Base-by-base conservation (phyloP, 2,797 vertebrate species). In the Lophius americanus region DNA sequence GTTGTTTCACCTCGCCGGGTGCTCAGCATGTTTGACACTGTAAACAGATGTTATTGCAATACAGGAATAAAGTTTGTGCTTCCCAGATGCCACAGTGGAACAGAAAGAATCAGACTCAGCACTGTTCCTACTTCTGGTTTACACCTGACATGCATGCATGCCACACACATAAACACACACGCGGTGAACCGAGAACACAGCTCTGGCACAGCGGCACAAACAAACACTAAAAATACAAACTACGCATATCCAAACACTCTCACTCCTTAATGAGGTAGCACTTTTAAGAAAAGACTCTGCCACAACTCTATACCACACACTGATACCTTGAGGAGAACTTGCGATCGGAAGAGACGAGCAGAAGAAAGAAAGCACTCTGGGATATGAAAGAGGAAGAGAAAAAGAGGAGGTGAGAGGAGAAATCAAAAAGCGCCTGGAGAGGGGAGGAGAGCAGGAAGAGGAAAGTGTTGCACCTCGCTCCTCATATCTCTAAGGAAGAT, bases 181-280 rank as follows among this genome's bases (percentile, higher is more conserved):
- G 67, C 72, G 56, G 70, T 65, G 81, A 85, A 85, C 87, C 61
- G 85, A 92, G 92, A 94, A 92, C 92, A 90, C 86, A 92, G 90
- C 85, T 78, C 78, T 70, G 42, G 83, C 83, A 82, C 86, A 83
- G 85, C 79, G 68, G 85, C 91, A 90, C 90, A 92, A 92, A 92
- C 91, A 92, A 91, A 94, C 93, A 92, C 92, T 94, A 94, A 95
- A 94, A 94, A 94, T 94, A 94, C 92, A 92, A 94, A 92, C 91
- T 90, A 92, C 87, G 91, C 92, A 91, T 95, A 93, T 94, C 92
- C 93, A 94, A 94, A 94, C 92, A 94, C 91, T 91, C 88, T 85
- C 83, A 78, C 88, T 89, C 85, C 91, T 93, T 95, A 95, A 95
- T 94, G 92, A 95, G 94, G 91, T 90, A 90, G 90, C 83, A 92